Evolutionary conservation across 2,797 vertebrate genomes (phyloP).

Genomic region (Capromys pilorides): DNA sequence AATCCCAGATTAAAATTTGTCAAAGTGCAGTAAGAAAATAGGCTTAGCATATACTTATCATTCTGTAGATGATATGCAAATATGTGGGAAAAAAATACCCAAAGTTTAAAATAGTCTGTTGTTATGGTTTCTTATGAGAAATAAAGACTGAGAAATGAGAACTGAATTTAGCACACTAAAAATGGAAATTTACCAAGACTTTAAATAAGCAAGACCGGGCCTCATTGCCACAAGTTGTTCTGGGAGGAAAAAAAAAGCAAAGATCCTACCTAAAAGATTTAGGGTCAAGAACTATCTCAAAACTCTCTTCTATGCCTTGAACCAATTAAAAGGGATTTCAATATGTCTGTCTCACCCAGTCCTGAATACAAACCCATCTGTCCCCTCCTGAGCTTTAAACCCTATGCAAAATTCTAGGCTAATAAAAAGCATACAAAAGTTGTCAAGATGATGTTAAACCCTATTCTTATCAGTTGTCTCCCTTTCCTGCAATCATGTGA

Average conservation of each 20-base stretch:
- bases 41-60: constrained; percentile 17
- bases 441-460: neutral
- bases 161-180: constrained; percentile 73
- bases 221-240: neutral
- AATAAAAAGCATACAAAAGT: neutral
- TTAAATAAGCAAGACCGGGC: constrained; percentile 11
- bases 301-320: neutral
- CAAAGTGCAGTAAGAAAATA: constrained; percentile 16
- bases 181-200: constrained; percentile 56
- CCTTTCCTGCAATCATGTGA: neutral
- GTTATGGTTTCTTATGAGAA: constrained; percentile 70
- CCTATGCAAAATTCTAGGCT: neutral
- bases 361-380: neutral
- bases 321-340: neutral
- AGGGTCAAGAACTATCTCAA: neutral
- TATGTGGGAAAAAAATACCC: neutral
- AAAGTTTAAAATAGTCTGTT: constrained; percentile 68
- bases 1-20: constrained; percentile 49
- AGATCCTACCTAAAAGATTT: neutral
- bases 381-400: neutral
- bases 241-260: constrained; percentile 18
- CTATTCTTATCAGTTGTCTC: neutral
- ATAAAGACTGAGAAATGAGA: constrained; percentile 65
- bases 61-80: constrained; percentile 38
- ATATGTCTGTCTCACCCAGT: neutral